phyloP scores from a whole-genome alignment of 1,140 invertebrate genomes.

The Oreohelix idahoensis region DNA sequence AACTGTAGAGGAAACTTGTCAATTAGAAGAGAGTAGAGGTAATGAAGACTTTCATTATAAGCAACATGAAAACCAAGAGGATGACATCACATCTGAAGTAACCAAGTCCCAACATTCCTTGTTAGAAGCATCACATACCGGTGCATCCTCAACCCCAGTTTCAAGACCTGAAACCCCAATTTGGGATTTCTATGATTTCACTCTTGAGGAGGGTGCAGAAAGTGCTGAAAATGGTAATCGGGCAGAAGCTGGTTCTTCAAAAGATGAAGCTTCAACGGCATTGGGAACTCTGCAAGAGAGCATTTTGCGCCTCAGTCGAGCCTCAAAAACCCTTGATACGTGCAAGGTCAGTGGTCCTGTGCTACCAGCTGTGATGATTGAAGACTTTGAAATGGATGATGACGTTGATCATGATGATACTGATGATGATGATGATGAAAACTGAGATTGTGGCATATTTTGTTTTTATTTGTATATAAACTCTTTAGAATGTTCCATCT shows the following conservation, averaged over 20 bases:
- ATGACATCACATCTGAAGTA: neutral
- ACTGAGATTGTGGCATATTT: neutral
- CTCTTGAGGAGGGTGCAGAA: constrained; percentile 27
- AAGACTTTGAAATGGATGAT: constrained; percentile 37
- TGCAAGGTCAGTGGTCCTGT: constrained; percentile 29
- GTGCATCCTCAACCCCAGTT: constrained; percentile 17
- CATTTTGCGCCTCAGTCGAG: constrained; percentile 19
- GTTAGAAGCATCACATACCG: constrained; percentile 2
- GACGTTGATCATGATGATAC: constrained; percentile 32
- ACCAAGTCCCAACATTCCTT: neutral
- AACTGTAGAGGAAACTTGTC: too few relatives aligned
- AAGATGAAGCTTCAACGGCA: constrained; percentile 1
- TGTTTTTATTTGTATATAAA: neutral
- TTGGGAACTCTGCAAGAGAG: constrained; percentile 37
- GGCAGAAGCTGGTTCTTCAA: neutral
- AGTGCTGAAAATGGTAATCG: neutral
- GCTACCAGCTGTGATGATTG: constrained; percentile 40
- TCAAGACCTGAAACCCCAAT: constrained; percentile 63
- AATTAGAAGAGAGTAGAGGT: neutral
- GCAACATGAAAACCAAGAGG: neutral
- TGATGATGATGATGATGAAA: constrained; percentile 31
- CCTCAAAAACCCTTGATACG: neutral
- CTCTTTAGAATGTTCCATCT: neutral
- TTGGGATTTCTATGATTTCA: constrained; percentile 64
- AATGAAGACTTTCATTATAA: neutral